A percentile compares a stretch with the other conserved stretches of the same genome.
These are phyloP conservation scores for Molorchus minor DNA, from an alignment of 2,888 invertebrate species.

Conservation along the genomic window DNA sequence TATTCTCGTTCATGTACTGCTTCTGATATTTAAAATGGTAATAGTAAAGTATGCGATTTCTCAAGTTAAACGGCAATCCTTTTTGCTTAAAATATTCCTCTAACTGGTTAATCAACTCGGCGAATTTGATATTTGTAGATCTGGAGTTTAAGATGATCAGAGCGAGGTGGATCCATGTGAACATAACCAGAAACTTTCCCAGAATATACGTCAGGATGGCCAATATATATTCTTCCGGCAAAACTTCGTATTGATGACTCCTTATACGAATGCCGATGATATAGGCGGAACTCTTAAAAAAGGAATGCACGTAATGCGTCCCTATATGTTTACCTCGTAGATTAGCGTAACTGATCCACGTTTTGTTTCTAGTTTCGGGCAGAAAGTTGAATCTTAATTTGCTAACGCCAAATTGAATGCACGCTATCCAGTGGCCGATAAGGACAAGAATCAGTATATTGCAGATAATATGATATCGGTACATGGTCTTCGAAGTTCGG, in stretches of 20 bases:
- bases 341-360: not conserved
- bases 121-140: conserved; percentile 56
- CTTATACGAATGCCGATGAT: not conserved
- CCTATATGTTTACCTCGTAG: not conserved
- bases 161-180: conserved; percentile 20
- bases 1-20: conserved; percentile 60
- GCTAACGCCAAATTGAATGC: not conserved
- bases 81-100: conserved; percentile 58
- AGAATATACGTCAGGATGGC: not conserved
- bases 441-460: not conserved
- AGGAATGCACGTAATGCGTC: not conserved
- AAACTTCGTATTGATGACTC: not conserved
- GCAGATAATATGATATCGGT: not conserved
- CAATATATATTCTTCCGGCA: not conserved
- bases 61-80: conserved; percentile 57
- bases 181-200: conserved; percentile 8
- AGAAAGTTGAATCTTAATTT: not conserved
- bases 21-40: conserved; percentile 60
- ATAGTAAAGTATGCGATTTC: conserved; percentile 55
- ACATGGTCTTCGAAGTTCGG: not conserved
- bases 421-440: conserved; percentile 10
- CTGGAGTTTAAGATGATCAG: conserved; percentile 23
- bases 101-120: conserved; percentile 60
- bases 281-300: conserved; percentile 9
- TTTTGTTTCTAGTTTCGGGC: not conserved